Conservation (phyloP, 2,113 vertebrate genomes). For the Australoheros scitulus region DNA sequence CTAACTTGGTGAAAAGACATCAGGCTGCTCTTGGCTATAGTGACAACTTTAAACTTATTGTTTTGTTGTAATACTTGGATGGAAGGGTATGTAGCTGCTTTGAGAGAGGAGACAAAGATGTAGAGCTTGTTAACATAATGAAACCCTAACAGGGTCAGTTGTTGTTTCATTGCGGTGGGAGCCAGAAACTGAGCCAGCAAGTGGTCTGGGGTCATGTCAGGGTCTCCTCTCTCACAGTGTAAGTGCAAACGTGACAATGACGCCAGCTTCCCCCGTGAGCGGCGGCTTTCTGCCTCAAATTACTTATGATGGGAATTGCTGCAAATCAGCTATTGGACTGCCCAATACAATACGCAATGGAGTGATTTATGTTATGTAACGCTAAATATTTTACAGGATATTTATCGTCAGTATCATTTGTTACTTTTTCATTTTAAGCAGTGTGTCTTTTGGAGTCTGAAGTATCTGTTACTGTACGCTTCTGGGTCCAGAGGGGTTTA, state of each 20-base stretch:
- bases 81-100: neutral
- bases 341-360: neutral
- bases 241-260: conserved; percentile 70
- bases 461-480: neutral
- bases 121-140: conserved; percentile 57
- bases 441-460: neutral
- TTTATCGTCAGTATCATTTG: neutral
- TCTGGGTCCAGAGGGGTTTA: neutral
- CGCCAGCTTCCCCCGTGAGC: conserved; percentile 45
- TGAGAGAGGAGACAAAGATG: neutral
- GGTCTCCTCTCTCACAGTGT: conserved; percentile 52
- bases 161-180: conserved; percentile 58
- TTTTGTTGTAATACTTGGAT: conserved; percentile 34
- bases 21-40: conserved; percentile 12
- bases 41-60: conserved; percentile 26
- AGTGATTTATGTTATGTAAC: conserved; percentile 17
- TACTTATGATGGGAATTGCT: conserved; percentile 32
- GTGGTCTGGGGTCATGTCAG: conserved; percentile 55
- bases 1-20: conserved; percentile 35
- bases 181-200: conserved; percentile 36
- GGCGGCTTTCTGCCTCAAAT: conserved; percentile 33
- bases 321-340: neutral
- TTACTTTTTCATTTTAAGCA: conserved; percentile 14
- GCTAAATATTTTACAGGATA: conserved; percentile 7
- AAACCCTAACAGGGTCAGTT: conserved; percentile 62